phyloP scores from a whole-genome alignment of 2,797 vertebrate genomes.

The Neomorphus geoffroyi region DNA sequence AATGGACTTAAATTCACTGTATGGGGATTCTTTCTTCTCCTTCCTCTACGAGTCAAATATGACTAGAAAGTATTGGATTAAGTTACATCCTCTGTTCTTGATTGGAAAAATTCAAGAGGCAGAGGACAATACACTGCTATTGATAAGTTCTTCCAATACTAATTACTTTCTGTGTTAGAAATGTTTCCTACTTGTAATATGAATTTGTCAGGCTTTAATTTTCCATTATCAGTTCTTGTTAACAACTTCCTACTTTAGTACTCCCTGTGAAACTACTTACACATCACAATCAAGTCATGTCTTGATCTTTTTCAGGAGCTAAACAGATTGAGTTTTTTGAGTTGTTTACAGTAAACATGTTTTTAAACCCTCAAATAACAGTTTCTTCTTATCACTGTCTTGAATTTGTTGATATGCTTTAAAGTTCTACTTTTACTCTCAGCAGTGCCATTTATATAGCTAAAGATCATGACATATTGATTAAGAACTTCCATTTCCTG shows the following conservation, averaged over 20 bases:
- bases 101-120: neutral
- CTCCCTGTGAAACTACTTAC: neutral
- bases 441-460: constrained; percentile 20
- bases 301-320: neutral
- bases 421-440: constrained; percentile 27
- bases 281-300: neutral
- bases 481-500: constrained; percentile 45
- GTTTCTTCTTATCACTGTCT: neutral
- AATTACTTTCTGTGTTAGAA: neutral
- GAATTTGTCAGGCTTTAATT: constrained; percentile 1
- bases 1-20: constrained; percentile 13
- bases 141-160: neutral
- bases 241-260: neutral
- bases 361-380: neutral
- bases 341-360: neutral
- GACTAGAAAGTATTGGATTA: neutral
- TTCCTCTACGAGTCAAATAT: neutral
- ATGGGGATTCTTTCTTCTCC: constrained; percentile 8
- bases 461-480: constrained; percentile 53
- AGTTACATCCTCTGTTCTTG: neutral
- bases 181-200: neutral
- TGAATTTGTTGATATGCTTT: constrained; percentile 28
- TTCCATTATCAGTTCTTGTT: neutral
- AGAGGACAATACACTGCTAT: neutral
- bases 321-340: neutral